Base-by-base conservation (phyloP, 2,888 invertebrate species). In the Busseola fusca region DNA sequence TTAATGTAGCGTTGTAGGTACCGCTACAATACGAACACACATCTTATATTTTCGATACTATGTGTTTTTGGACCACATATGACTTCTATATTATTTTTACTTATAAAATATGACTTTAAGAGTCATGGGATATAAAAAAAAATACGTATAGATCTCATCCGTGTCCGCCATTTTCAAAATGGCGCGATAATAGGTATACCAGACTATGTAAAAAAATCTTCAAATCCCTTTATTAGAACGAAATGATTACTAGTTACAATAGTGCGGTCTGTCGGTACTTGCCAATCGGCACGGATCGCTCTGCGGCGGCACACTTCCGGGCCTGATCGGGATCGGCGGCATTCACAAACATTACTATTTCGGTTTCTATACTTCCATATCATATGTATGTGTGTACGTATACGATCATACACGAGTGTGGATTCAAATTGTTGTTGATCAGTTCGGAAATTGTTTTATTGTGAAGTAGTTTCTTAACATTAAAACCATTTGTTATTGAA, bases 341-440 rank as follows among this genome's bases (percentile, higher is more conserved):
- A 76, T 83, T 72, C 76, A 81, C 80, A 80, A 83, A 83, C 80
- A 78, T 80, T 70, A 82, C 84, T 83, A 83, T 84, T 83, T 84
- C 50, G 42, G 80, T 79, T 76, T 40, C 65, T 62, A 56, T 69
- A 72, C 81, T 71, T 74, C 45, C 74, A 67, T 81, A 74, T 71
- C 74, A 69, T 74, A 76, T 34, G 40, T 54, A 58, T 21, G 12
- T 18, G 14, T 40, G 30, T 58, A 50, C 34, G 52, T n/a, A 67
- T 27, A 52, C n/a, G n/a, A 37, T 64, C 30, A 37, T 60, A 81
- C 30, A 78, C 63, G 48, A 59, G 64, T 56, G 59, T 37, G 42
- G n/a, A 48, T 60, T 70, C 58, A 16, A 66, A 63, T 66, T 34
- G 21, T 67, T 57, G 64, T 77, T 81, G 34, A 63, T 14, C 56